A percentile compares a stretch with the other conserved stretches of the same genome.
These are phyloP conservation scores for Synergus laeviventris DNA, from an alignment of 2,888 invertebrate species.

Conservation along the genomic window DNA sequence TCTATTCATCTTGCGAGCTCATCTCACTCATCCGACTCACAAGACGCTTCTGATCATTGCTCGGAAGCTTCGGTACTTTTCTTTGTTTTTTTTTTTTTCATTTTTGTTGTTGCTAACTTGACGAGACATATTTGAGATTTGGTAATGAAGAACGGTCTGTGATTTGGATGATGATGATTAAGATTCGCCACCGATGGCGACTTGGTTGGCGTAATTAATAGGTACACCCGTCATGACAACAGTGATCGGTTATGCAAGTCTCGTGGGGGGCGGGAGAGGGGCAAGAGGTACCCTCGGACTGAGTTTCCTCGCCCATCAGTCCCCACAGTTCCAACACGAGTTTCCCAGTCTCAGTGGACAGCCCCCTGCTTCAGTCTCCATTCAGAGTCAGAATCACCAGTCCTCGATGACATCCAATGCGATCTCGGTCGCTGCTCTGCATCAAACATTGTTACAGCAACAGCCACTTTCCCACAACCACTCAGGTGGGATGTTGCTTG, in stretches of 20 bases:
- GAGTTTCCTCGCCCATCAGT: constrained; percentile 81
- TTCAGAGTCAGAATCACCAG: constrained; percentile 63
- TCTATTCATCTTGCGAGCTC: background rate
- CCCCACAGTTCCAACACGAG: constrained; percentile 96
- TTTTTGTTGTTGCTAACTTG: too few species aligned
- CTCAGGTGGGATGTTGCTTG: constrained; percentile 68
- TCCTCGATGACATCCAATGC: constrained; percentile 66
- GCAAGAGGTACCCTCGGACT: constrained; percentile 71
- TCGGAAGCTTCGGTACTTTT: background rate
- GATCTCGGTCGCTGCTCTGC: constrained; percentile 66
- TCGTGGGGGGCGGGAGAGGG: constrained; percentile 82
- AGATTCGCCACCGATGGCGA: constrained; percentile 2
- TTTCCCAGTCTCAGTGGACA: constrained; percentile 87
- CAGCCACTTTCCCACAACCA: constrained; percentile 74
- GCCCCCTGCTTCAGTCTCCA: constrained; percentile 66
- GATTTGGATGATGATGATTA: constrained; percentile 20
- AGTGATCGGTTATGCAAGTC: constrained; percentile 78
- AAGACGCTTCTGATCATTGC: background rate
- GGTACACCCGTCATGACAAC: constrained; percentile 64
- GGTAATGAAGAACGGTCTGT: constrained; percentile 9
- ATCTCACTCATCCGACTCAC: constrained; percentile 18
- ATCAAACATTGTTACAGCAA: constrained; percentile 74
- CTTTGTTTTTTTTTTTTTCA: too few species aligned
- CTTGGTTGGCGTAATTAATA: constrained; percentile 63
- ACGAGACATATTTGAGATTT: background rate